These are phyloP conservation scores for Enteromius argenteus DNA, from an alignment of 2,797 vertebrate genomes.

Conservation along the genomic window DNA sequence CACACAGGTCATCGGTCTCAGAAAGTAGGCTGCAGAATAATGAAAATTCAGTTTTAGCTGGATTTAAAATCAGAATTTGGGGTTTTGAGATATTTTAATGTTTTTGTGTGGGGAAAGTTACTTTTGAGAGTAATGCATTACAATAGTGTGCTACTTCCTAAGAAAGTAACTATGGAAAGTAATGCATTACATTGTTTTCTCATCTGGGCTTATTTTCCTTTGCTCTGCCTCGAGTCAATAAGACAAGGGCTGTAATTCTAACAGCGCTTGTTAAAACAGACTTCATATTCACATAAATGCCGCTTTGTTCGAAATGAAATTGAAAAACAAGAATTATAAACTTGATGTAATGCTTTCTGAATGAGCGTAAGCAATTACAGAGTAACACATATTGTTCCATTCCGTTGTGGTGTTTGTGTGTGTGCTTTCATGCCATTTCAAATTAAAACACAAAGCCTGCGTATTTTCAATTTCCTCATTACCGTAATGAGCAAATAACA, in stretches of 20 bases:
- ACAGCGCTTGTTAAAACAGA: not conserved
- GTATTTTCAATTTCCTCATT: slow-evolving; percentile 68
- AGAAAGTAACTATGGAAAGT: not conserved
- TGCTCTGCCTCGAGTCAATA: not conserved
- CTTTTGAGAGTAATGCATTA: not conserved
- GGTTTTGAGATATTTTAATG: not conserved
- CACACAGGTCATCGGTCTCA: slow-evolving; percentile 9
- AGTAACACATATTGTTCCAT: not conserved
- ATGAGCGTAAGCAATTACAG: slow-evolving; percentile 13
- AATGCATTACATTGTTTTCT: not conserved
- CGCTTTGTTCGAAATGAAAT: not conserved
- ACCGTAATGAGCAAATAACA: slow-evolving; percentile 61
- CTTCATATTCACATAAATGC: not conserved
- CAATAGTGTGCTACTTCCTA: not conserved
- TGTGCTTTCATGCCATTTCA: slow-evolving; percentile 28
- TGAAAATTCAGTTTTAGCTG: not conserved
- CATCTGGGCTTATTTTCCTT: not conserved
- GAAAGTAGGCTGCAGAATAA: not conserved
- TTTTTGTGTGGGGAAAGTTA: not conserved
- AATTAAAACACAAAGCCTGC: slow-evolving; percentile 55
- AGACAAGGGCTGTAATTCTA: not conserved
- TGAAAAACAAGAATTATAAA: slow-evolving; percentile 7
- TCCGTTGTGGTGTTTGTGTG: slow-evolving; percentile 12
- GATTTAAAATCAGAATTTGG: not conserved
- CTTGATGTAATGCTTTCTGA: slow-evolving; percentile 17